Evolutionary conservation across 2,113 vertebrate genomes (phyloP).

Genomic region (Gobiocypris rarus): DNA sequence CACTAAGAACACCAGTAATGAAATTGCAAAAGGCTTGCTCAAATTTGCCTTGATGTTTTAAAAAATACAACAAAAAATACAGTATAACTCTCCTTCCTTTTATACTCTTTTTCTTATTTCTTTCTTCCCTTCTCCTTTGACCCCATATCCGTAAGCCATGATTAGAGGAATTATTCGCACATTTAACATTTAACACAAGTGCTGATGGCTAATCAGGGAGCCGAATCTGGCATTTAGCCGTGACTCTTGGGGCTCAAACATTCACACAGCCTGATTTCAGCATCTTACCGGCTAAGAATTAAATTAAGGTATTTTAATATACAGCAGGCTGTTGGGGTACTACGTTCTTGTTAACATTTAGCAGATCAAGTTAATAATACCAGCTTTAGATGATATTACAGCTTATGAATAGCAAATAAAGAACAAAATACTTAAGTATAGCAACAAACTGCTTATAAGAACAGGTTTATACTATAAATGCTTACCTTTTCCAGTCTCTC

Average conservation of each 20-base stretch:
- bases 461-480: neutral
- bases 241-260: constrained; percentile 51
- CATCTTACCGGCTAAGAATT: constrained; percentile 27
- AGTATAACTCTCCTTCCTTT: constrained; percentile 7
- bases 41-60: neutral
- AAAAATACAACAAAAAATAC: no score
- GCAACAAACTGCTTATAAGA: neutral
- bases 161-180: constrained; percentile 72
- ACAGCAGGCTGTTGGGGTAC: no score
- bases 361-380: neutral
- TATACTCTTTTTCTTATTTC: constrained; percentile 28
- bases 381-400: neutral
- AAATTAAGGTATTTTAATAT: constrained; percentile 38
- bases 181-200: constrained; percentile 80
- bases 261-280: constrained; percentile 28
- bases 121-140: constrained; percentile 40
- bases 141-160: constrained; percentile 67
- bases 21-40: neutral
- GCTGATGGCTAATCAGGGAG: constrained; percentile 76
- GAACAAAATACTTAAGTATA: neutral
- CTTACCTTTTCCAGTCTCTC: constrained; percentile 78
- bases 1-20: neutral
- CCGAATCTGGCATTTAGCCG: constrained; percentile 73
- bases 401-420: constrained; percentile 1
- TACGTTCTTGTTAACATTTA: constrained; percentile 33